Evolutionary conservation across 2,113 vertebrate genomes (phyloP).

Genomic region (Pseudopipra pipra): DNA sequence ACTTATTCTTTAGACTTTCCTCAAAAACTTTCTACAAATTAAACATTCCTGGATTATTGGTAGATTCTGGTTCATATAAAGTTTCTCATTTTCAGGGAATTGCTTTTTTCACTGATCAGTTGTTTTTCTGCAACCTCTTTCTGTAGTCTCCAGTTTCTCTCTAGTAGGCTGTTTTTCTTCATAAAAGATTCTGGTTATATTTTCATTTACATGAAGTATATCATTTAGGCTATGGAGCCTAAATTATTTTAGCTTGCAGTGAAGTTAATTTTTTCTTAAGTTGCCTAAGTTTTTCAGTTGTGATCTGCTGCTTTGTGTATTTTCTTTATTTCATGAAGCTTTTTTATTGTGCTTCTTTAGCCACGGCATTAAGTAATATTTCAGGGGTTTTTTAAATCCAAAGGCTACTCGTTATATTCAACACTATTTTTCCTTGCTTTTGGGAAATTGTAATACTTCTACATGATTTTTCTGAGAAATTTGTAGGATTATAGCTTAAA

Average conservation of each 20-base stretch:
- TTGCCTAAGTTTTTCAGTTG: neutral
- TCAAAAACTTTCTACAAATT: neutral
- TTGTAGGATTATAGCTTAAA: neutral
- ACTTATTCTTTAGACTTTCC: neutral
- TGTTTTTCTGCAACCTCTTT: slow-evolving; percentile 46
- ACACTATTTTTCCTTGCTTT: neutral
- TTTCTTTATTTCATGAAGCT: neutral
- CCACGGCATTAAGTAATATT: neutral
- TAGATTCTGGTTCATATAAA: neutral
- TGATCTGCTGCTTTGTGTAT: neutral
- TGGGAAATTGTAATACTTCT: neutral
- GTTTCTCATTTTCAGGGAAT: neutral
- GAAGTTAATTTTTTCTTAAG: neutral
- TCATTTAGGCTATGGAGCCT: neutral
- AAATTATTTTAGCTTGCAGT: neutral
- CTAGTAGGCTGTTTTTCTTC: slow-evolving; percentile 22
- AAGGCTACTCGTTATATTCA: neutral
- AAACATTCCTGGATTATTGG: neutral
- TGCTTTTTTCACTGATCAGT: neutral
- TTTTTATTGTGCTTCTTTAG: neutral
- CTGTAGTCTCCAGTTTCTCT: slow-evolving; percentile 26
- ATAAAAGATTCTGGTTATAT: neutral
- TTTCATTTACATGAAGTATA: neutral
- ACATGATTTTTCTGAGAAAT: neutral
- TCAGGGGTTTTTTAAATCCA: neutral